These are phyloP conservation scores for Apus apus DNA, from an alignment of 2,113 vertebrate species.

Conservation along the genomic window DNA sequence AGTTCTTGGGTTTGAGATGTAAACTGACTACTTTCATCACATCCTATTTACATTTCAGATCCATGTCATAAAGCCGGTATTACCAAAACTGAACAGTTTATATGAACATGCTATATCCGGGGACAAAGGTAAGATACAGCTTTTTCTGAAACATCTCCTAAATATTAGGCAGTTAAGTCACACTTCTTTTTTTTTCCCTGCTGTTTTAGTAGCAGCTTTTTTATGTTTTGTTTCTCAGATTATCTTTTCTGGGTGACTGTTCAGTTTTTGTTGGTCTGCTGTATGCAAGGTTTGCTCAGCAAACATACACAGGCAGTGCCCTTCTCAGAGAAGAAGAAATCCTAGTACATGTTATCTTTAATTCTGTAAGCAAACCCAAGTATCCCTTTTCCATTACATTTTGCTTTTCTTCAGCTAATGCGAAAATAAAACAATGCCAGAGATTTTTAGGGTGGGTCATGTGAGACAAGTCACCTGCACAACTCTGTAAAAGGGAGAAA, in stretches of 20 bases:
- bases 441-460: neutral
- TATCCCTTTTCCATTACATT: neutral
- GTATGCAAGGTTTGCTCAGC: neutral
- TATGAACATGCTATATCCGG: constrained; percentile 81
- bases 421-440: neutral
- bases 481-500: neutral
- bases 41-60: constrained; percentile 77
- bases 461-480: neutral
- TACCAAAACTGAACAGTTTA: constrained; percentile 87
- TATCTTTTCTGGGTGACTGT: neutral
- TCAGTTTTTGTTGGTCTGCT: neutral
- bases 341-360: neutral
- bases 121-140: constrained; percentile 75
- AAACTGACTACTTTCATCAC: neutral
- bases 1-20: neutral
- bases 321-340: neutral
- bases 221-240: neutral
- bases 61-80: constrained; percentile 92
- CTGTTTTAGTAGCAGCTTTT: neutral
- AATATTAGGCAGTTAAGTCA: neutral
- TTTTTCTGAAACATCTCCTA: neutral
- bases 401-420: neutral
- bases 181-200: neutral
- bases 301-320: rapidly evolving
- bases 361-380: neutral